These are phyloP conservation scores for Ypsolopha sequella DNA, from an alignment of 2,888 invertebrate genomes.

Conservation along the genomic window DNA sequence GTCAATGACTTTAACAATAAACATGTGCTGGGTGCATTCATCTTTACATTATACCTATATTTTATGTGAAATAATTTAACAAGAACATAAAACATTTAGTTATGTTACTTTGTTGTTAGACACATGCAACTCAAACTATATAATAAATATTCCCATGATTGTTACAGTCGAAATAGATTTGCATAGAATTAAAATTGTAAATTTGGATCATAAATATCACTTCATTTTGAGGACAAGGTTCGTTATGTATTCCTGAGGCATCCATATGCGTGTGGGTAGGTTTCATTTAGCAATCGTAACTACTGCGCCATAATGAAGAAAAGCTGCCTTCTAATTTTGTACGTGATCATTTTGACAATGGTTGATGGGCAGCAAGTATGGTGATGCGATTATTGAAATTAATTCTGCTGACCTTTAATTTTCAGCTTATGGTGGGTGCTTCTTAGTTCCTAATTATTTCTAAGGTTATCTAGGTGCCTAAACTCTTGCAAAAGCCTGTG, in stretches of 20 bases:
- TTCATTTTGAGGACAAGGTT: neutral
- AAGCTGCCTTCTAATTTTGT: neutral
- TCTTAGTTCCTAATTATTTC: too few species aligned
- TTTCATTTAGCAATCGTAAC: slow-evolving; percentile 1
- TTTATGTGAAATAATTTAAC: neutral
- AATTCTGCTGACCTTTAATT: too few species aligned
- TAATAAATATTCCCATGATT: too few species aligned
- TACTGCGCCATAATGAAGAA: neutral
- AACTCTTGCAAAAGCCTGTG: too few species aligned
- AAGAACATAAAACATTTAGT: neutral
- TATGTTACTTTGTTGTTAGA: neutral
- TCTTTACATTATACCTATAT: neutral
- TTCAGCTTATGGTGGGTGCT: too few species aligned
- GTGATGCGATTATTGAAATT: too few species aligned
- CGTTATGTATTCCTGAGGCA: neutral
- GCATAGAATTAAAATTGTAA: slow-evolving; percentile 2
- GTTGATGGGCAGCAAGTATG: too few species aligned
- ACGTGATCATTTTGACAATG: neutral
- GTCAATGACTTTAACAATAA: neutral
- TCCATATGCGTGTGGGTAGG: neutral
- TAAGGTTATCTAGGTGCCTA: too few species aligned
- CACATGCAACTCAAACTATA: too few species aligned
- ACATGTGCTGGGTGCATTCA: neutral
- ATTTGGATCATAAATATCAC: slow-evolving; percentile 1
- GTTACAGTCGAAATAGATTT: neutral